Percentiles rank a stretch among this genome's conserved stretches.
Conservation (phyloP, 1,140 invertebrate species). For the Pseudomyrmex cubaensis region DNA sequence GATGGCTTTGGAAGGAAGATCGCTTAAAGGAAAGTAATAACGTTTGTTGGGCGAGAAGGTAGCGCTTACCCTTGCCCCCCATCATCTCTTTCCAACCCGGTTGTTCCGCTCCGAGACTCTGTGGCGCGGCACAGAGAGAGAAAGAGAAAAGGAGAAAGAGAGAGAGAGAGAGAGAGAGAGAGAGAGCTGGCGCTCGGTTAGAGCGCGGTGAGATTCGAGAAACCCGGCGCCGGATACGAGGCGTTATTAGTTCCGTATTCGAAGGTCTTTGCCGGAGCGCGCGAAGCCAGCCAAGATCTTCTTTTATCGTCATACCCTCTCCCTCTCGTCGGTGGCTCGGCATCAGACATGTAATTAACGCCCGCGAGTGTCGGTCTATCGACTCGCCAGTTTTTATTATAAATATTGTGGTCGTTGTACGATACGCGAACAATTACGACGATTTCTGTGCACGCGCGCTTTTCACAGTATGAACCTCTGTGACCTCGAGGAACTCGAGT, state of each 20-base stretch:
- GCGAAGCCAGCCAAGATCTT: conserved; percentile 58
- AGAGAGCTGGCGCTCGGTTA: neutral
- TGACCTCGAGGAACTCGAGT: conserved; percentile 8
- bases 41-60: conserved; percentile 77
- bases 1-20: conserved; percentile 75
- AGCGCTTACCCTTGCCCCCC: conserved; percentile 49
- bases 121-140: conserved; percentile 34
- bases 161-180: no score
- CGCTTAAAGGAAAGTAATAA: conserved; percentile 82
- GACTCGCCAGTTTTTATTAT: conserved; percentile 38
- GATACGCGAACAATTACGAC: conserved; percentile 7
- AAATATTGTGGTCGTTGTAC: conserved; percentile 1
- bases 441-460: neutral
- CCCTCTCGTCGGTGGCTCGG: conserved; percentile 11
- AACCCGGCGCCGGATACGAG: conserved; percentile 53
- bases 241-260: conserved; percentile 65
- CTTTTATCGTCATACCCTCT: conserved; percentile 28
- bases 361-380: conserved; percentile 40
- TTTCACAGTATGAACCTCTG: neutral
- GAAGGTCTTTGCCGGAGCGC: conserved; percentile 54
- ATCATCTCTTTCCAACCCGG: conserved; percentile 34
- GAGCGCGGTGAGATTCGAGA: conserved; percentile 22
- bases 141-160: no score
- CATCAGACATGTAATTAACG: conserved; percentile 54
- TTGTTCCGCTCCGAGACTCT: conserved; percentile 33